phyloP scores from a whole-genome alignment of 2,113 vertebrate species.

The Misgurnus mizolepis region DNA sequence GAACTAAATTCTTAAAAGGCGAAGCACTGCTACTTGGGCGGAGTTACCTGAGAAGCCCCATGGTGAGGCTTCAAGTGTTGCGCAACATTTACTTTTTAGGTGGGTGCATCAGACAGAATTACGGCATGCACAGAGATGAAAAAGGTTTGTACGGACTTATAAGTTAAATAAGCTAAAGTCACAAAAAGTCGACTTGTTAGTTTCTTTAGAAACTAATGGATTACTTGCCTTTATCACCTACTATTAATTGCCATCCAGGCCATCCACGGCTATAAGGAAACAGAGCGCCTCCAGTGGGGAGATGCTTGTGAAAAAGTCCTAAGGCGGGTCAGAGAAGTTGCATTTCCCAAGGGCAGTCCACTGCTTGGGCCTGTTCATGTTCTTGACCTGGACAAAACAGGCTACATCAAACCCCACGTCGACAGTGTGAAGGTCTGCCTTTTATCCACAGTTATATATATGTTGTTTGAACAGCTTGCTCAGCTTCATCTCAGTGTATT shows the following conservation, averaged over 20 bases:
- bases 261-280: conserved; percentile 88
- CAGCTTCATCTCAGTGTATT: not conserved
- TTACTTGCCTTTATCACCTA: not conserved
- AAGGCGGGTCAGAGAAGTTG: conserved; percentile 70
- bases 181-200: no score
- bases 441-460: not conserved
- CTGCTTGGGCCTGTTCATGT: conserved; percentile 82
- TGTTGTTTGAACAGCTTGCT: not conserved
- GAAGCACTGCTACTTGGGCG: no score
- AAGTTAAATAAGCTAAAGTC: no score
- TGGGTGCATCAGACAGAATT: no score
- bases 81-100: no score
- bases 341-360: conserved; percentile 72
- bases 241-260: conserved; percentile 69
- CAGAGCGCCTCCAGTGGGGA: conserved; percentile 81
- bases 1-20: no score
- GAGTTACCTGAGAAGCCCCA: no score
- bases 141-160: no score
- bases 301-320: conserved; percentile 70
- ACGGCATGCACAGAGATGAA: no score
- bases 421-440: conserved; percentile 85
- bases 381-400: conserved; percentile 82
- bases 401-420: conserved; percentile 88
- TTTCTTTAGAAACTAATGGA: not conserved
- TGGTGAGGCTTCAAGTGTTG: no score